These are phyloP conservation scores for Bombylius major DNA, from an alignment of 2,888 invertebrate genomes.

Conservation along the genomic window DNA sequence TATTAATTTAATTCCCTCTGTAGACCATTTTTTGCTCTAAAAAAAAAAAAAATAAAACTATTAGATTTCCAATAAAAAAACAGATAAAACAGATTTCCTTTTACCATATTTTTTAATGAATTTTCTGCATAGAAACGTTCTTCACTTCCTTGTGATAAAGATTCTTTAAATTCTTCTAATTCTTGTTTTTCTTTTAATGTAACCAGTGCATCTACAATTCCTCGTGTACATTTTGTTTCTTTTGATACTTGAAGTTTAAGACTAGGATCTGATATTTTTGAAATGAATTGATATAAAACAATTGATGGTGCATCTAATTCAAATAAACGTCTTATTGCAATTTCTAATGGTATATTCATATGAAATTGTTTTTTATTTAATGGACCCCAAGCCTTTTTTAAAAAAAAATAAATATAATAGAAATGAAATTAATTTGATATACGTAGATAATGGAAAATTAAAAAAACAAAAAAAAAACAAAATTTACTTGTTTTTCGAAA, in stretches of 20 bases:
- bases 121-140: conserved; percentile 63
- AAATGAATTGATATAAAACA: conserved; percentile 30
- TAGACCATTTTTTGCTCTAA: conserved; percentile 30
- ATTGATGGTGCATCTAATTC: conserved; percentile 29
- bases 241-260: conserved; percentile 28
- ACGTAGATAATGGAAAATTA: background rate
- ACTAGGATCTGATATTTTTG: conserved; percentile 28
- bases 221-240: conserved; percentile 30
- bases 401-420: background rate
- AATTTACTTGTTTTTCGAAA: conserved; percentile 4
- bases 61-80: background rate
- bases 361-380: conserved; percentile 33
- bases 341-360: conserved; percentile 31
- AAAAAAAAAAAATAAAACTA: background rate
- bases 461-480: background rate
- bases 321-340: conserved; percentile 27
- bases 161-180: conserved; percentile 24
- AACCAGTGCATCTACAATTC: conserved; percentile 30
- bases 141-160: conserved; percentile 39
- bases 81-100: background rate
- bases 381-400: conserved; percentile 25
- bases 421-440: background rate
- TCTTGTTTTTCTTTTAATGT: conserved; percentile 30
- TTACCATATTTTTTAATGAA: conserved; percentile 40
- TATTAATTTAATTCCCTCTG: conserved; percentile 21